A percentile compares a stretch with the other conserved stretches of the same genome.
Conservation (phyloP, 92 coral and sea anemone genomes). For the Diadumene lineata region DNA sequence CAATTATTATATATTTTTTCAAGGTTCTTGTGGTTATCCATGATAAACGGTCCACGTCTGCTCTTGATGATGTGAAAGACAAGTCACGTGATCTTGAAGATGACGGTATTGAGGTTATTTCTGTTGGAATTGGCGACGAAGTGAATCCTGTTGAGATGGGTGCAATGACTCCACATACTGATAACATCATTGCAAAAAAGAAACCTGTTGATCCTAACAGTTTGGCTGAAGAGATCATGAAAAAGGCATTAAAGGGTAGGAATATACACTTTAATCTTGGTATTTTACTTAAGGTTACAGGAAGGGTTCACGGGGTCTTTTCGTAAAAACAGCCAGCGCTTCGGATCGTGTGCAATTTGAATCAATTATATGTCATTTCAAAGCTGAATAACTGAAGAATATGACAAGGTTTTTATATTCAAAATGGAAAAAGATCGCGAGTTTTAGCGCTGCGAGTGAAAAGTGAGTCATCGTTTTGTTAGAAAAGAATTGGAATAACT, state of each 20-base stretch:
- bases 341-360: too few relatives aligned
- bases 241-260: conserved; percentile 56
- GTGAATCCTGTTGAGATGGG: conserved; percentile 53
- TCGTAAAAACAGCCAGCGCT: too few relatives aligned
- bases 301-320: too few relatives aligned
- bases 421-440: too few relatives aligned
- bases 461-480: too few relatives aligned
- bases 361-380: too few relatives aligned
- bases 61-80: conserved; percentile 35
- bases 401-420: too few relatives aligned
- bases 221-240: conserved; percentile 50
- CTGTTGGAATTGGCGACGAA: conserved; percentile 66
- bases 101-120: conserved; percentile 51
- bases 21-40: conserved; percentile 60
- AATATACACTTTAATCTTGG: too few relatives aligned
- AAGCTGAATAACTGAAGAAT: too few relatives aligned
- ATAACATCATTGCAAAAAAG: conserved; percentile 48
- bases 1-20: neutral
- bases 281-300: too few relatives aligned
- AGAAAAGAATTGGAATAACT: too few relatives aligned
- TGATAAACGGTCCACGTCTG: conserved; percentile 49
- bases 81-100: conserved; percentile 51
- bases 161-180: conserved; percentile 55
- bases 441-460: too few relatives aligned
- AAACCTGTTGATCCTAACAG: conserved; percentile 53